Conservation (phyloP, 2,797 vertebrate species). For the Champsocephalus esox region DNA sequence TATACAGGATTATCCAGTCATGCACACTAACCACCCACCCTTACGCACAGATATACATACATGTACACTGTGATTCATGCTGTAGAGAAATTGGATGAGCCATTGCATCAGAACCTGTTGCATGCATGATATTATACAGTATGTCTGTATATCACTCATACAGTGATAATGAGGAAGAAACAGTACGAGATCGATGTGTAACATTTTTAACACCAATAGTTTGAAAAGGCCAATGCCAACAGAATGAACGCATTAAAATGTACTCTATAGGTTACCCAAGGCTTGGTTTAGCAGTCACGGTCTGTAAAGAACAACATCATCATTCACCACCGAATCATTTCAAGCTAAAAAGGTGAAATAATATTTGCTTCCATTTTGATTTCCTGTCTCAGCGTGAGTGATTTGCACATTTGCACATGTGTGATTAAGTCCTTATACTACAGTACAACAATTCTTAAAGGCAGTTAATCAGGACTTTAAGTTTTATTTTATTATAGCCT, state of each 20-base stretch:
- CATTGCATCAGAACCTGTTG: neutral
- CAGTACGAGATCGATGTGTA: neutral
- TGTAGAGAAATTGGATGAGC: neutral
- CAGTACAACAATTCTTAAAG: no score
- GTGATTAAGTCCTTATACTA: no score
- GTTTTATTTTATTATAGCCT: no score
- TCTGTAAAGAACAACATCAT: neutral
- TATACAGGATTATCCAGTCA: neutral
- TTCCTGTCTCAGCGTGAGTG: no score
- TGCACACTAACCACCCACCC: constrained; percentile 12
- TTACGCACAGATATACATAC: constrained; percentile 16
- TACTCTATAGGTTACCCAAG: neutral
- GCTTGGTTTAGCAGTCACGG: neutral
- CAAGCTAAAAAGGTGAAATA: no score
- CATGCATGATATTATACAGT: neutral
- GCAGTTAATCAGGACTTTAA: no score
- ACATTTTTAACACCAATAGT: constrained; percentile 12
- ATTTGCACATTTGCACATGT: no score
- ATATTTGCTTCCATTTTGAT: no score
- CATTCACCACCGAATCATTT: neutral
- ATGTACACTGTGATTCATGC: neutral
- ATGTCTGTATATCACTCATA: neutral
- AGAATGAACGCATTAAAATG: constrained; percentile 6
- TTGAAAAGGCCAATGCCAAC: constrained; percentile 25
- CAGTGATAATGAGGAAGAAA: neutral